Evolutionary conservation across 1,140 invertebrate genomes (phyloP).

Genomic region (Marisa cornuarietis): DNA sequence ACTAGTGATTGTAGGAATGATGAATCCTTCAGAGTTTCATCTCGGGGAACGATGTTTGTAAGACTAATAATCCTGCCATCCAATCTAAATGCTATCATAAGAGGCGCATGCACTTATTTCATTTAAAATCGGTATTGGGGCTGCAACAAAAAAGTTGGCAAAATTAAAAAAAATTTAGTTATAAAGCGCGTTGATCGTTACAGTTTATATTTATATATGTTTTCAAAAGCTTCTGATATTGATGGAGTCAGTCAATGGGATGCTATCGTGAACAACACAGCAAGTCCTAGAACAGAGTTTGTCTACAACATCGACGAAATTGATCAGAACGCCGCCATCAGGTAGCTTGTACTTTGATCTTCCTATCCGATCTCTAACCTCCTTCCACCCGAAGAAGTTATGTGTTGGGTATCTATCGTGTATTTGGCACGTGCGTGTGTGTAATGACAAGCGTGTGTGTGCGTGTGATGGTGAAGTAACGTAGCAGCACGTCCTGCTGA

Average conservation of each 20-base stretch:
- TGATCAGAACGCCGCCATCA: constrained; percentile 9
- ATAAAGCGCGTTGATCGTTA: too few relatives aligned
- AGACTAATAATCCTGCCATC: too few relatives aligned
- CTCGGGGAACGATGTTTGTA: too few relatives aligned
- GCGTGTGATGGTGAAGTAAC: background rate
- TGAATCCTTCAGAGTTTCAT: too few relatives aligned
- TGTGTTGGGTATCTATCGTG: background rate
- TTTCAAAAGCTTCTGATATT: background rate
- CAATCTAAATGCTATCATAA: too few relatives aligned
- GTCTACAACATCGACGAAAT: constrained; percentile 55
- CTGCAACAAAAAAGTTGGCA: too few relatives aligned
- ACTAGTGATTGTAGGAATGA: too few relatives aligned
- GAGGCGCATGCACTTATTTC: too few relatives aligned
- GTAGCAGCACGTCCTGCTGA: background rate
- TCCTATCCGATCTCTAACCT: background rate
- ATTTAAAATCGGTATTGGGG: too few relatives aligned
- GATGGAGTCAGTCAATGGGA: constrained; percentile 24
- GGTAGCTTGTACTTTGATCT: background rate
- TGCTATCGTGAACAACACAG: constrained; percentile 3
- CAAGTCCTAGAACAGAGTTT: constrained; percentile 45
- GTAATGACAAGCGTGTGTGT: too few relatives aligned
- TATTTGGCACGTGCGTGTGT: background rate
- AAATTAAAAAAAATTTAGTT: too few relatives aligned
- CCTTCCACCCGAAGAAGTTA: background rate
- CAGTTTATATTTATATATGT: too few relatives aligned